Base-by-base conservation (phyloP, 2,888 invertebrate genomes). In the Drosophila paramelanica region DNA sequence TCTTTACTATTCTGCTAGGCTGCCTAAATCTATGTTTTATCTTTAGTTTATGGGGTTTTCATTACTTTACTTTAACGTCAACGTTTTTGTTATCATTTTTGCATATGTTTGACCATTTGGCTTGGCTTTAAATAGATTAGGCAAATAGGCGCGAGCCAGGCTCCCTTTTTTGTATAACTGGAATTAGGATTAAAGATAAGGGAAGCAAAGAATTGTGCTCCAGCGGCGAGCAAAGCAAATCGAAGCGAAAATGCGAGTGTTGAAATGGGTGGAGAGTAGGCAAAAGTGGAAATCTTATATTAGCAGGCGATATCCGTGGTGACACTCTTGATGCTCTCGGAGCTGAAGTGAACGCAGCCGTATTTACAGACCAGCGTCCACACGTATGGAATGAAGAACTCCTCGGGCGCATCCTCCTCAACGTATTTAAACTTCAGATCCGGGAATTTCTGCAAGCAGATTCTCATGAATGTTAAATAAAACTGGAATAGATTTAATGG, bases 361-460 rank as follows among this genome's bases (percentile, higher is more conserved):
- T 94, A 94, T 41, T 93, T 93, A 81, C 93, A 95, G 47, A 99
- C 96, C 57, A 99, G 93, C 3, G 97, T 96, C 99, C 99, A 99
- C 25, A 99, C 97, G 92, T 99, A 99, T 0, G 99, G 99, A 79
- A 99, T 98, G 93, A 99, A 99, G 94, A 99, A 99, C 90, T 99
- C 99, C 92, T 99, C 99, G 0, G 99, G 99, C 64, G 97, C 96
- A 77, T 99, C 99, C 92, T 99, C 99, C 93, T 99, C 99, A 0
- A 99, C 99, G 91, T 99, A 99, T 79, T 98, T 98, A 93, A 99
- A 99, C 93, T 99, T 99, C 49, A 99, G 93, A 89, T 99, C 99
- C 0, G 99, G 99, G 92, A 99, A 99, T 96, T 99, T 99, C 97
- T 98, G 93, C 2, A 93, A 85, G 42, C 8, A 55, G n/a, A 5